Evolutionary conservation across 2,113 vertebrate genomes (phyloP).

Genomic region (Oxygymnocypris stewartii): DNA sequence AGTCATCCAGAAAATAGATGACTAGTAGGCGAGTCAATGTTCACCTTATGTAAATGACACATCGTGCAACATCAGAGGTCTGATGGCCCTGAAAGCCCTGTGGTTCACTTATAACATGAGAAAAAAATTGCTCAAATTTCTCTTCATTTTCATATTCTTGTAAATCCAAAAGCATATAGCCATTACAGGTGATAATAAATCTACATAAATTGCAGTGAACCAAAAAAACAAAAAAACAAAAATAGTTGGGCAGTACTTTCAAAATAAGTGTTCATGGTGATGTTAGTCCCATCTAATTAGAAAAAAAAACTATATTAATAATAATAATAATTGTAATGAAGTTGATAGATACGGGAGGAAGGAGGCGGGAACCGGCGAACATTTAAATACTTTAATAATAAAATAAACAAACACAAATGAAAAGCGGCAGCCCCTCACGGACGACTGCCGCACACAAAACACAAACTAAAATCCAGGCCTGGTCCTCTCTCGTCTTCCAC

Average conservation of each 20-base stretch:
- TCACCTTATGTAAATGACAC: neutral
- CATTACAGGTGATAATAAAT: neutral
- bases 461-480: too few species aligned
- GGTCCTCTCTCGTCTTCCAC: too few species aligned
- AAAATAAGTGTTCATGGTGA: neutral
- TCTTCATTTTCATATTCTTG: neutral
- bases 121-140: neutral
- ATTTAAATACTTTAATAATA: too few species aligned
- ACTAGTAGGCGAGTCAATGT: conserved; percentile 8
- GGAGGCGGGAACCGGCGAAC: too few species aligned
- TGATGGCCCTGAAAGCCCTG: neutral
- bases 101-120: neutral
- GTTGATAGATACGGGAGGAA: too few species aligned
- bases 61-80: neutral
- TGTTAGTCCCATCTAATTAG: neutral
- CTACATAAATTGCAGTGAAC: neutral
- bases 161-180: neutral
- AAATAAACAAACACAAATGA: too few species aligned
- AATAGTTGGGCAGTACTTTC: neutral
- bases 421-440: too few species aligned
- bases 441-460: too few species aligned
- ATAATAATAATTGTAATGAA: too few species aligned
- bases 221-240: neutral
- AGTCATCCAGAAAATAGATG: conserved; percentile 1
- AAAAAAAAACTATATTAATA: too few species aligned